These are phyloP conservation scores for Drosophila flavopinicola DNA, from an alignment of 2,888 invertebrate species.

Conservation along the genomic window DNA sequence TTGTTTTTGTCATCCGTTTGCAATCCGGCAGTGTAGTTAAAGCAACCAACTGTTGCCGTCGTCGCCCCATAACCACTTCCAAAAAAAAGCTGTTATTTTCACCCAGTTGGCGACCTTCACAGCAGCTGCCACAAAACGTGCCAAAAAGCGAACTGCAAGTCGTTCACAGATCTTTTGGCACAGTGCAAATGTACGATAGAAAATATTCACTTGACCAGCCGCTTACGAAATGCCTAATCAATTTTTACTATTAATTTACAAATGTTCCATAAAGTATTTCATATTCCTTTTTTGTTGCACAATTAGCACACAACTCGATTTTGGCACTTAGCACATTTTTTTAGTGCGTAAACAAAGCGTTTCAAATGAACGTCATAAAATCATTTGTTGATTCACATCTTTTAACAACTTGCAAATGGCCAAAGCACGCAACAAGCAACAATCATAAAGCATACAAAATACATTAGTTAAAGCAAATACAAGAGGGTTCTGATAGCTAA, in stretches of 20 bases:
- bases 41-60: conserved; percentile 46
- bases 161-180: conserved; percentile 12
- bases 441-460: background rate
- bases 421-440: conserved; percentile 44
- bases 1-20: conserved; percentile 43
- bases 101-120: conserved; percentile 33
- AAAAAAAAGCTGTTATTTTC: conserved; percentile 20
- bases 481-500: background rate
- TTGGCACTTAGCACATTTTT: conserved; percentile 59
- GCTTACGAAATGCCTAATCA: conserved; percentile 29
- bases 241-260: conserved; percentile 47
- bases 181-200: conserved; percentile 2
- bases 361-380: conserved; percentile 50
- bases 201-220: conserved; percentile 40
- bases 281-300: conserved; percentile 16
- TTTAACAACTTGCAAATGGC: conserved; percentile 53
- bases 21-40: conserved; percentile 48
- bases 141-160: conserved; percentile 22
- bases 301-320: conserved; percentile 61
- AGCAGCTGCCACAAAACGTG: conserved; percentile 21
- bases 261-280: conserved; percentile 29
- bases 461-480: background rate
- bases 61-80: conserved; percentile 9
- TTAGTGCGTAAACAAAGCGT: conserved; percentile 66
- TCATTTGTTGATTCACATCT: conserved; percentile 21